phyloP scores from a whole-genome alignment of 1,140 invertebrate genomes.

The Cotesia typhae region DNA sequence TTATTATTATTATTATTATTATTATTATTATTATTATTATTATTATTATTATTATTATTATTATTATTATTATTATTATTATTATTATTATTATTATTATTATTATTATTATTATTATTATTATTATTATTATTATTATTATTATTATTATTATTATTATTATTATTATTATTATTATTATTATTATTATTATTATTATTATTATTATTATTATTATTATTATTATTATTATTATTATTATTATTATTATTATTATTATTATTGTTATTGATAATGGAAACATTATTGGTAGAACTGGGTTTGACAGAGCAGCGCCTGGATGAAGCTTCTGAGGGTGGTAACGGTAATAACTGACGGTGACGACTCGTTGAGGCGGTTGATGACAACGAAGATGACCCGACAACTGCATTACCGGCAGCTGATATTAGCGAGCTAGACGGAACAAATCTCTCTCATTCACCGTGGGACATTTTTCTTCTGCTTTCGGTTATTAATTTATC shows the following conservation, averaged over 20 bases:
- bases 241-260: background rate
- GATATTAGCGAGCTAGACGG: conserved; percentile 47
- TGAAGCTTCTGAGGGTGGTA: background rate
- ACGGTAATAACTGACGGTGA: background rate
- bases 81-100: background rate
- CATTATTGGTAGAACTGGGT: background rate
- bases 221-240: background rate
- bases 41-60: background rate
- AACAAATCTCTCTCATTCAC: conserved; percentile 57
- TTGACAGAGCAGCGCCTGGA: background rate
- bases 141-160: background rate
- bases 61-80: background rate
- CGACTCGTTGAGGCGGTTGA: conserved; percentile 33
- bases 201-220: background rate
- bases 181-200: background rate
- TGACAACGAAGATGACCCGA: background rate
- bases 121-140: background rate
- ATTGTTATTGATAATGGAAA: background rate
- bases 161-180: background rate
- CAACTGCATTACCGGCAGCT: conserved; percentile 7
- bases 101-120: background rate
- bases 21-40: background rate
- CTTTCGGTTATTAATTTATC: conserved; percentile 31
- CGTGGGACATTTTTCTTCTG: conserved; percentile 37
- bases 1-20: background rate